Evolutionary conservation across 2,888 invertebrate species (phyloP), one percentile per base, ranked within the genome.

Genomic region (Oscheius sp.): DNA sequence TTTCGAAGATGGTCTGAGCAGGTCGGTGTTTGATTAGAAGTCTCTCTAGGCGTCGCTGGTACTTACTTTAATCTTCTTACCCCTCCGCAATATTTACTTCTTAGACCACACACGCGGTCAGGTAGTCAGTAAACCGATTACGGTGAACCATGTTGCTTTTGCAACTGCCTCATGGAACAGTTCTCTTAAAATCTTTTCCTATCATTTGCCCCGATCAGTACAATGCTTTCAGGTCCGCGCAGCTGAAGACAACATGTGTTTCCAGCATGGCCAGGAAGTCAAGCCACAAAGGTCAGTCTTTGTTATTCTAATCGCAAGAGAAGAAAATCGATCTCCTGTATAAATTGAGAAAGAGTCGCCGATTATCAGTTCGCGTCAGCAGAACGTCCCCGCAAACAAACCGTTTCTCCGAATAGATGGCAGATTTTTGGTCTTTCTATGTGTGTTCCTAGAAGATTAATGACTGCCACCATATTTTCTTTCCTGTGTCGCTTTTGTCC

Each of bases 11-110:
- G 33, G 33, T 8, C 22, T 28, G 17, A 32, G 17, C 47, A 4
- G 17, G 24, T 28, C 32, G 54, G 54, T 54, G 54, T 57, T 36
- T 57, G 57, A 14, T 57, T 9, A 24, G 24, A n/a, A 9, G 30
- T 36, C 41, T 57, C 38, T 28, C 41, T 24, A 59, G 59, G 41
- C 59, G 59, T 44, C 59, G 17, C n/a, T 59, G 41, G 59, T 59
- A 59, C 59, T 59, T 59, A 59, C 59, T 30, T 41, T 59, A 59
- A 59, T 59, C 59, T 41, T 38, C 59, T 59, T 59, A 59, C 59
- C 24, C 28, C 59, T 44, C 44, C 26, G 41, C 44, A 41, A 28
- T 59, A 59, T 59, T 59, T 59, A 59, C 59, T 41, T n/a, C 59
- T 17, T 41, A 44, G 59, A 59, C 59, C 59, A 59, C 59, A 59